These are phyloP conservation scores for Lordiphosa mommai DNA, from an alignment of 1,140 invertebrate genomes.

Conservation along the genomic window DNA sequence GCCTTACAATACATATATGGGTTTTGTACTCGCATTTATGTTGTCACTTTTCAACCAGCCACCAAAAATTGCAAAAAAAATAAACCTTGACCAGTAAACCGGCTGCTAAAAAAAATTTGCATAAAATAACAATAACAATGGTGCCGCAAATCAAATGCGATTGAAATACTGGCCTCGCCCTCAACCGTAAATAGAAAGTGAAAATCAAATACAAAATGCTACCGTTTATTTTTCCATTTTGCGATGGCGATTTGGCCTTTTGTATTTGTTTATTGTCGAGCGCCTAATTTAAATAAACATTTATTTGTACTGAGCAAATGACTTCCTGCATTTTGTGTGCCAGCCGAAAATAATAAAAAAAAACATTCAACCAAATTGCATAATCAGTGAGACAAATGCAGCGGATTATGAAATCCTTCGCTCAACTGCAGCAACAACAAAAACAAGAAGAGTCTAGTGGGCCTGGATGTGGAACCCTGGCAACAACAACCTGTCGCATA, in stretches of 20 bases:
- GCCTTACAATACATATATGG: no score
- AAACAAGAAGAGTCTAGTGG: conserved; percentile 26
- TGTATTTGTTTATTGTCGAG: conserved; percentile 55
- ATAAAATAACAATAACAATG: conserved; percentile 62
- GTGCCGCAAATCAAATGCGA: conserved; percentile 47
- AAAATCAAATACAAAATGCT: conserved; percentile 67
- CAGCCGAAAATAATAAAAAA: conserved; percentile 6
- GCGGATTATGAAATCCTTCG: conserved; percentile 72
- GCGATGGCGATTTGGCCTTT: conserved; percentile 8
- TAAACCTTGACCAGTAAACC: conserved; percentile 19
- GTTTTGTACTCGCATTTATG: no score
- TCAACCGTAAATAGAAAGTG: conserved; percentile 49
- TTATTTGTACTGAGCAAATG: conserved; percentile 72
- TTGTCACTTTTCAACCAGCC: neutral
- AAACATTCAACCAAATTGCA: conserved; percentile 49
- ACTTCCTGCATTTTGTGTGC: conserved; percentile 62
- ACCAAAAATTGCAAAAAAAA: conserved; percentile 7
- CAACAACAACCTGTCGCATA: conserved; percentile 74
- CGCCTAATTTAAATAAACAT: conserved; percentile 75
- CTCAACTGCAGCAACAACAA: conserved; percentile 41
- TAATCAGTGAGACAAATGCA: conserved; percentile 72
- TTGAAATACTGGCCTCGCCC: conserved; percentile 16
- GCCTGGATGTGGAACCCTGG: conserved; percentile 42
- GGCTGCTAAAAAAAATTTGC: conserved; percentile 44
- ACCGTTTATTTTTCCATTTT: conserved; percentile 50